Evolutionary conservation across 2,797 vertebrate species (phyloP).

Genomic region (Botia almorhae): DNA sequence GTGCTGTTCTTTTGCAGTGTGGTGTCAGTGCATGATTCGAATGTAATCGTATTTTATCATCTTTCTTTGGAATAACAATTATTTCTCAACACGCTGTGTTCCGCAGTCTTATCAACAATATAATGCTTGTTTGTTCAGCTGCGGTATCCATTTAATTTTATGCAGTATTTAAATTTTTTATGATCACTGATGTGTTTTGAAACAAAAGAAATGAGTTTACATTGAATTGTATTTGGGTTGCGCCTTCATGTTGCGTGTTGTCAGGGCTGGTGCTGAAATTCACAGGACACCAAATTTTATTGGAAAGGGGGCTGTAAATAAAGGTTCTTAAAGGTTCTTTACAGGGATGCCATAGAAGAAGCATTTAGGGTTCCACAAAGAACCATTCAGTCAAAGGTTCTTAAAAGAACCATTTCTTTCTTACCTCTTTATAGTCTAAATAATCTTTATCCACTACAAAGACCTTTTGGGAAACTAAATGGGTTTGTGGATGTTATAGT

Average conservation of each 20-base stretch:
- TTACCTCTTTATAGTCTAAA: no score
- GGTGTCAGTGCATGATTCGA: slow-evolving; percentile 45
- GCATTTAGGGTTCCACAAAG: no score
- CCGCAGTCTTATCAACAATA: slow-evolving; percentile 31
- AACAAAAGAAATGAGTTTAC: not conserved
- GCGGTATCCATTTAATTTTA: not conserved
- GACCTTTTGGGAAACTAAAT: no score
- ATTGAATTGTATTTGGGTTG: not conserved
- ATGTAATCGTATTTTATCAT: slow-evolving; percentile 52
- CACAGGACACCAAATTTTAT: not conserved
- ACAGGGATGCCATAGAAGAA: no score
- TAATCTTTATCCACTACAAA: no score
- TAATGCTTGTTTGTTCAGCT: slow-evolving; percentile 11
- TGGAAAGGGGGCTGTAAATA: no score
- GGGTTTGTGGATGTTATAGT: no score
- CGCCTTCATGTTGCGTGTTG: not conserved
- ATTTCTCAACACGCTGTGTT: slow-evolving; percentile 24
- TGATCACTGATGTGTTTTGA: not conserved
- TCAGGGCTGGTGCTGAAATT: not conserved
- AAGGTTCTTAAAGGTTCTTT: no score
- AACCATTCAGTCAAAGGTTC: no score
- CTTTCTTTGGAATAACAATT: slow-evolving; percentile 51
- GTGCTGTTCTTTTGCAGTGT: slow-evolving; percentile 42
- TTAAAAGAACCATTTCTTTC: no score
- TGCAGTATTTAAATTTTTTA: not conserved